Percentiles rank a stretch among this genome's conserved stretches.
phyloP scores from a whole-genome alignment of 2,888 invertebrate genomes.

The Trissolcus brochymenae region DNA sequence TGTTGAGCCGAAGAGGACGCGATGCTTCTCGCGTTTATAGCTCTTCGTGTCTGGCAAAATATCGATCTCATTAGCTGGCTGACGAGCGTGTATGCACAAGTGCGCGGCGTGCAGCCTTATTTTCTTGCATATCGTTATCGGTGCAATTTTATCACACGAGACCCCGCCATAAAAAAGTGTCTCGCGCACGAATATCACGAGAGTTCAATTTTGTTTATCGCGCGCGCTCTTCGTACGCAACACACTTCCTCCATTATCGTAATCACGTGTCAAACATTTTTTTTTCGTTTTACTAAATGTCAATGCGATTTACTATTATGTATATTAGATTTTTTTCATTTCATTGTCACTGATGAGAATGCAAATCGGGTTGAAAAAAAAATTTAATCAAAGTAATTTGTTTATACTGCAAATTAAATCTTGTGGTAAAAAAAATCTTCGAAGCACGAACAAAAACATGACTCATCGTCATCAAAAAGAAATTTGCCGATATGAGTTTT shows the following conservation, averaged over 20 bases:
- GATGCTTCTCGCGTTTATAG: conserved; percentile 6
- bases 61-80: conserved; percentile 61
- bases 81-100: conserved; percentile 31
- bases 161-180: conserved; percentile 23
- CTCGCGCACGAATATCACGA: conserved; percentile 21
- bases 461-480: neutral
- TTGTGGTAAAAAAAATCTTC: neutral
- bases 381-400: too few species aligned
- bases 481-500: conserved; percentile 4
- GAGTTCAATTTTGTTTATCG: conserved; percentile 35
- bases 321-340: neutral
- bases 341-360: neutral
- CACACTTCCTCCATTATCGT: conserved; percentile 30
- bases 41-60: conserved; percentile 60
- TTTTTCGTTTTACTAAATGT: neutral
- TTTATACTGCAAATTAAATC: neutral
- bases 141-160: conserved; percentile 14
- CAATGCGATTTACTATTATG: too few species aligned
- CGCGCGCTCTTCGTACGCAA: conserved; percentile 4
- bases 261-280: neutral
- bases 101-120: conserved; percentile 17
- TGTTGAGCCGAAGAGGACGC: conserved; percentile 14
- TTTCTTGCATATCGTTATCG: conserved; percentile 39
- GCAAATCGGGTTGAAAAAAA: neutral
- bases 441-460: neutral